Percentiles rank a stretch among this genome's conserved stretches.
Conservation (phyloP, 2,113 vertebrate genomes). For the Chaenogobius annularis region DNA sequence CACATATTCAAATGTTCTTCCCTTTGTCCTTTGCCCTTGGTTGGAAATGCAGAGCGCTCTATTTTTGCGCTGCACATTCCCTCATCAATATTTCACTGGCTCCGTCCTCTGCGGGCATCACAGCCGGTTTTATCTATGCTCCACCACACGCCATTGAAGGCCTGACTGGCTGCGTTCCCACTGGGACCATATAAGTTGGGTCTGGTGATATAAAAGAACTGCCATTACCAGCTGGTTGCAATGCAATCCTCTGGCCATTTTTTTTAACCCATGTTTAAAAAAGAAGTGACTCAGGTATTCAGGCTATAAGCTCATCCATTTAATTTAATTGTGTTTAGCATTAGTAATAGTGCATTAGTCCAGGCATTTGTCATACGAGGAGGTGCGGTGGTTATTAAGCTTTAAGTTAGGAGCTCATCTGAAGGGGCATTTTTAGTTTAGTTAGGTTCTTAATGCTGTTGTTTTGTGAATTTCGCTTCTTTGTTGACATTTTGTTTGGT, state of each 20-base stretch:
- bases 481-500: too few relatives aligned
- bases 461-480: too few relatives aligned
- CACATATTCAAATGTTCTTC: constrained; percentile 12
- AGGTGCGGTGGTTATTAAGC: too few relatives aligned
- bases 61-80: constrained; percentile 64
- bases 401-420: too few relatives aligned
- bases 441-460: too few relatives aligned
- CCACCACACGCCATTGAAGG: constrained; percentile 57
- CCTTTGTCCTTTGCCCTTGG: constrained; percentile 48
- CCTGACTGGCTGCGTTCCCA: constrained; percentile 54
- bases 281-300: not conserved
- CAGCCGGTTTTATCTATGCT: constrained; percentile 65
- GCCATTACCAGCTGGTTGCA: constrained; percentile 64
- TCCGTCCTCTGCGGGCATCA: constrained; percentile 41
- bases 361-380: too few relatives aligned
- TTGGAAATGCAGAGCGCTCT: constrained; percentile 55
- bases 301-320: not conserved
- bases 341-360: too few relatives aligned
- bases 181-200: constrained; percentile 51
- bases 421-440: too few relatives aligned
- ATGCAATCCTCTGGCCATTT: constrained; percentile 56
- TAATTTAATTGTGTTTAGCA: too few relatives aligned
- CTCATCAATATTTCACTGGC: constrained; percentile 74
- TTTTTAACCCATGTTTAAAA: constrained; percentile 45
- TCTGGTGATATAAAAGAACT: constrained; percentile 52